These are phyloP conservation scores for Riptortus pedestris DNA, from an alignment of 1,140 invertebrate genomes.

Conservation along the genomic window DNA sequence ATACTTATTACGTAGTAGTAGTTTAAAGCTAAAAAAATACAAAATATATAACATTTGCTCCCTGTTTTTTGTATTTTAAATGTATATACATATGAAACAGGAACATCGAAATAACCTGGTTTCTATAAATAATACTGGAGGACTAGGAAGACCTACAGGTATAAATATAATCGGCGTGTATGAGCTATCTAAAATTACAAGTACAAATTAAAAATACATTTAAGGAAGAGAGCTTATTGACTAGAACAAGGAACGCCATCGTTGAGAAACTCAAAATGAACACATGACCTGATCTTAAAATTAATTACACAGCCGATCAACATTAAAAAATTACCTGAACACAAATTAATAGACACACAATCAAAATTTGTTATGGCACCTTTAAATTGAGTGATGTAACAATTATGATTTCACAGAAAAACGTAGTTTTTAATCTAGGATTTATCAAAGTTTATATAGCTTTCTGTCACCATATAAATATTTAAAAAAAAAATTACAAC, in stretches of 20 bases:
- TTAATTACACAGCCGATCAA: background rate
- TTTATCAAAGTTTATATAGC: background rate
- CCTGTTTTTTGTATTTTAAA: no score
- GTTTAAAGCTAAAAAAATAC: conserved; percentile 16
- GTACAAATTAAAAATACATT: background rate
- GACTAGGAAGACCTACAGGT: conserved; percentile 1
- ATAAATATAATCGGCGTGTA: background rate
- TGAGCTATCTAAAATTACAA: background rate
- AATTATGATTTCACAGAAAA: background rate
- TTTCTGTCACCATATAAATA: background rate
- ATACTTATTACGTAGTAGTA: background rate
- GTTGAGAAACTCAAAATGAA: conserved; percentile 6
- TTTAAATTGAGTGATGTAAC: background rate
- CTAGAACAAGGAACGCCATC: conserved; percentile 7
- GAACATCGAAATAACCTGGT: background rate
- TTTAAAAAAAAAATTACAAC: background rate
- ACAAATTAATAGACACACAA: background rate
- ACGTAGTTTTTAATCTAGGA: background rate
- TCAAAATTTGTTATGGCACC: background rate
- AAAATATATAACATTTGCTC: no score
- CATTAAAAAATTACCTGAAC: background rate
- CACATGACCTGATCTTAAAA: background rate
- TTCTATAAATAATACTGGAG: conserved; percentile 5
- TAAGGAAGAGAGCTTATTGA: background rate
- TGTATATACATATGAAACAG: no score